Percentiles rank a stretch among this genome's conserved stretches.
Evolutionary conservation across 2,113 vertebrate species (phyloP).

Genomic region (Silurus asotus): DNA sequence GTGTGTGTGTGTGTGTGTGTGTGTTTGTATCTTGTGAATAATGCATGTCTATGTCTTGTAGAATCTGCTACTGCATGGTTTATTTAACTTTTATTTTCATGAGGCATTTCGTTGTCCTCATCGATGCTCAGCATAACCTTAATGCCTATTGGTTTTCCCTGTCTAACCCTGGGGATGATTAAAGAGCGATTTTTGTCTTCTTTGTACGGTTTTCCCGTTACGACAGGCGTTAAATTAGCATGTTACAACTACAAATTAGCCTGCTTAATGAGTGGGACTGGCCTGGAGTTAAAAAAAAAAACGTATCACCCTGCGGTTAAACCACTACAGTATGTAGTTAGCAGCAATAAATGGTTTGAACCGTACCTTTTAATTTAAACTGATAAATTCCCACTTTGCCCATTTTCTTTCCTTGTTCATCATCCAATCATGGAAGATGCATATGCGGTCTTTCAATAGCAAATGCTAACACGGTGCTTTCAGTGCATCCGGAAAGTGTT

Average conservation of each 20-base stretch:
- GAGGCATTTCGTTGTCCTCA: not conserved
- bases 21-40: constrained; percentile 20
- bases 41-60: constrained; percentile 14
- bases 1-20: constrained; percentile 10
- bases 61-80: constrained; percentile 8
- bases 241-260: constrained; percentile 32
- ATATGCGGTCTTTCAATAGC: not conserved
- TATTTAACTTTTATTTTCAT: constrained; percentile 6
- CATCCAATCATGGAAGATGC: not conserved
- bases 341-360: constrained; percentile 34
- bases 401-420: constrained; percentile 11
- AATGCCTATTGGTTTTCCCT: constrained; percentile 6
- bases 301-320: constrained; percentile 15
- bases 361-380: not conserved
- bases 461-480: not conserved
- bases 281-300: not conserved
- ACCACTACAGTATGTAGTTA: not conserved
- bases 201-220: constrained; percentile 5
- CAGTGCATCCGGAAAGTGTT: too few species aligned
- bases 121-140: not conserved
- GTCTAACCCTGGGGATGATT: not conserved
- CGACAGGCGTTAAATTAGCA: constrained; percentile 15
- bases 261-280: constrained; percentile 8
- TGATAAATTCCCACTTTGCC: constrained; percentile 12
- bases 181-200: not conserved